Conservation (phyloP, 2,888 invertebrate species). For the Hyles lineata region DNA sequence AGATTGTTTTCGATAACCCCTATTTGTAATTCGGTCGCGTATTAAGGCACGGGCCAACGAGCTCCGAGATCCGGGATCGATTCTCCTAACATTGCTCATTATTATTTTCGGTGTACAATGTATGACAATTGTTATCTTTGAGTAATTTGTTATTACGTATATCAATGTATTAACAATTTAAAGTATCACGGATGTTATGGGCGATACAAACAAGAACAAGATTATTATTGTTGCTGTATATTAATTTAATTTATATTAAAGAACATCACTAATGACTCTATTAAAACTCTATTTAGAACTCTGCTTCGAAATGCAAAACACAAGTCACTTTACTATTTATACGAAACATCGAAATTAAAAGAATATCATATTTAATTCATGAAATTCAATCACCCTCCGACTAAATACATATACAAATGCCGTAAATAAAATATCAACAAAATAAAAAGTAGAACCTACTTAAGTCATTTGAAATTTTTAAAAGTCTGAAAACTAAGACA, state of each 20-base stretch:
- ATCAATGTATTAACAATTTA: not conserved
- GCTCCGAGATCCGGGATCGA: slow-evolving; percentile 44
- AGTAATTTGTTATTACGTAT: not conserved
- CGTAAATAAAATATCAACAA: too few species aligned
- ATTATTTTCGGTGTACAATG: slow-evolving; percentile 28
- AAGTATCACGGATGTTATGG: not conserved
- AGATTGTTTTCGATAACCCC: slow-evolving; percentile 30
- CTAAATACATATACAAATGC: too few species aligned
- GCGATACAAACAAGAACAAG: not conserved
- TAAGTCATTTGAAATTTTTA: too few species aligned
- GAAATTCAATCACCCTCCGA: too few species aligned
- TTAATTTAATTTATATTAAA: not conserved
- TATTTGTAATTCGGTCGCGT: slow-evolving; percentile 43
- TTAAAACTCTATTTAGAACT: too few species aligned
- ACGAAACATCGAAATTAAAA: too few species aligned
- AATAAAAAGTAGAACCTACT: too few species aligned
- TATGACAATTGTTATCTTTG: slow-evolving; percentile 12
- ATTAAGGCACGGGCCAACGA: slow-evolving; percentile 30
- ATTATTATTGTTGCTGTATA: not conserved
- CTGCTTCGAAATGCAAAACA: too few species aligned
- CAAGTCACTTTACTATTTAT: too few species aligned
- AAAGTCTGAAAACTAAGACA: too few species aligned
- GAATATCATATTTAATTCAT: too few species aligned
- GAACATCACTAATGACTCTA: too few species aligned
- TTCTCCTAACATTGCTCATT: slow-evolving; percentile 26